A percentile compares a stretch with the other conserved stretches of the same genome.
These are phyloP conservation scores for Vannuccia rotundouncinata DNA, from an alignment of 2,888 invertebrate species.

Conservation along the genomic window DNA sequence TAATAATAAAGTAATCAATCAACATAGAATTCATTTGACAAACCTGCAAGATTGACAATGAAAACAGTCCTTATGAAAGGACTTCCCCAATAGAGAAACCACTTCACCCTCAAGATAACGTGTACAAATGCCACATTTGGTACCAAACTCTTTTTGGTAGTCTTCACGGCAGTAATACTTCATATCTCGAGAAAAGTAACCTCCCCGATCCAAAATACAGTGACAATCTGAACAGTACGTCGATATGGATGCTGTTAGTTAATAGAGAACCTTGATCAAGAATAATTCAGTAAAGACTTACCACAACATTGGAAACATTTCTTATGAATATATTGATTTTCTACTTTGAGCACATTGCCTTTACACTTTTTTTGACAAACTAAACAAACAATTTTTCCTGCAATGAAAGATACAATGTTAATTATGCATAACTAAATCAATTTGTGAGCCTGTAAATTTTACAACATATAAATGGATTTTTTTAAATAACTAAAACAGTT, in stretches of 20 bases:
- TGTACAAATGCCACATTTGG: not conserved
- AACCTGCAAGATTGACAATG: not conserved
- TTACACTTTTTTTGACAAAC: not conserved
- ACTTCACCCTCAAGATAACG: not conserved
- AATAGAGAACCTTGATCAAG: too few relatives aligned
- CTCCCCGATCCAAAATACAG: not conserved
- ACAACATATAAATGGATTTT: not conserved
- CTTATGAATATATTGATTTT: not conserved
- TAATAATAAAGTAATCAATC: not conserved
- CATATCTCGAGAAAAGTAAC: not conserved
- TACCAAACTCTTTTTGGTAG: not conserved
- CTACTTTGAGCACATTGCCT: not conserved
- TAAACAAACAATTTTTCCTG: not conserved
- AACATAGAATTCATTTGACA: too few relatives aligned
- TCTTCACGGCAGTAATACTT: not conserved
- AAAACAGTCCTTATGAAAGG: not conserved
- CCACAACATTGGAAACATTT: not conserved
- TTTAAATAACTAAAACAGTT: not conserved
- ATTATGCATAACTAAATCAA: not conserved
- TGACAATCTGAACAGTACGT: not conserved
- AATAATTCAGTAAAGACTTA: too few relatives aligned
- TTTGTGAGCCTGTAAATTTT: not conserved
- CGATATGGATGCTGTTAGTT: too few relatives aligned
- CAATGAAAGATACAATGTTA: not conserved
- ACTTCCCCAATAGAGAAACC: not conserved